Evolutionary conservation across 2,888 invertebrate genomes (phyloP).

Genomic region (Podotricha telesiphe): DNA sequence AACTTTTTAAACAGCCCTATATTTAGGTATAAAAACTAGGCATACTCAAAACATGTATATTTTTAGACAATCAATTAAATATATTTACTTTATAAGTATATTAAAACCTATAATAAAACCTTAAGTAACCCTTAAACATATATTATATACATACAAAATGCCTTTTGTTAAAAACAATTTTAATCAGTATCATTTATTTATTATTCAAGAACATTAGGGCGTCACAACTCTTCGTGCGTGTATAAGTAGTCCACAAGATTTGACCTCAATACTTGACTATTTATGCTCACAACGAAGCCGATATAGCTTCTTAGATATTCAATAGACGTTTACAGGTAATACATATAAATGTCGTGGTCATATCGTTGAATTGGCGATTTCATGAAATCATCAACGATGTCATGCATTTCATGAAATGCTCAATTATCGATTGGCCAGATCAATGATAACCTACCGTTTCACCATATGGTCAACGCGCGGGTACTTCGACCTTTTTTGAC

Average conservation of each 20-base stretch:
- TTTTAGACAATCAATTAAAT: neutral
- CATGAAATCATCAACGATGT: no score
- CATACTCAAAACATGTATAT: neutral
- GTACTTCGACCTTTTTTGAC: no score
- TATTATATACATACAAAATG: no score
- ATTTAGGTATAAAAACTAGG: neutral
- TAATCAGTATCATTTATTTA: neutral
- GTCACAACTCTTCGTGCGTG: constrained; percentile 58
- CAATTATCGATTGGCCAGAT: no score
- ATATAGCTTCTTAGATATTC: constrained; percentile 57
- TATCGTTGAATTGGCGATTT: no score
- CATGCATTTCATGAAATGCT: no score
- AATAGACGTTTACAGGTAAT: constrained; percentile 54
- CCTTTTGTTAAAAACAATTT: neutral
- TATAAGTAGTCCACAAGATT: constrained; percentile 64
- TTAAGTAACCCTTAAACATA: no score
- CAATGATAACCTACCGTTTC: no score
- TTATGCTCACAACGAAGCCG: constrained; percentile 62
- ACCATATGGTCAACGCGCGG: no score
- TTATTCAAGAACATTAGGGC: constrained; percentile 32
- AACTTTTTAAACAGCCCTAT: neutral
- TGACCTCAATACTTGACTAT: constrained; percentile 73
- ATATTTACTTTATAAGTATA: no score
- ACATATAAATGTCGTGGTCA: no score
- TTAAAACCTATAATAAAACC: no score